A percentile compares a stretch with the other conserved stretches of the same genome.
Conservation (phyloP, 2,888 invertebrate genomes). For the Luperina testacea region DNA sequence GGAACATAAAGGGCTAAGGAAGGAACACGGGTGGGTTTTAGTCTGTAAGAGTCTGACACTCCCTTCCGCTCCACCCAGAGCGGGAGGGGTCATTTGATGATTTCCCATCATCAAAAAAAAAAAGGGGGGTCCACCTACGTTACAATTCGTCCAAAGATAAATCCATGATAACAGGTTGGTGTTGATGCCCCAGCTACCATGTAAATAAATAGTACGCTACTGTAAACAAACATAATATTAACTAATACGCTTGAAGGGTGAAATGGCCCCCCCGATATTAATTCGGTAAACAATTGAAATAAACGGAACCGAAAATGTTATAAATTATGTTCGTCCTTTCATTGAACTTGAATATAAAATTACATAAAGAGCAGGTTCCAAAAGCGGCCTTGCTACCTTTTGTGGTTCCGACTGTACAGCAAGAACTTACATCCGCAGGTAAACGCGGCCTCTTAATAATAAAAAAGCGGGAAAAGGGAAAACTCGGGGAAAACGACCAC, state of each 20-base stretch:
- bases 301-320: slow-evolving; percentile 14
- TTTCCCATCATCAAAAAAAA: too few relatives aligned
- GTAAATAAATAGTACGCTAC: background rate
- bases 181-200: background rate
- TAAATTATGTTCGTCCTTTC: slow-evolving; percentile 22
- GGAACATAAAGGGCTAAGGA: too few relatives aligned
- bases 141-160: too few relatives aligned
- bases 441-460: slow-evolving; percentile 83
- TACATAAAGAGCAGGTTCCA: slow-evolving; percentile 45
- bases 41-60: too few relatives aligned
- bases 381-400: slow-evolving; percentile 57
- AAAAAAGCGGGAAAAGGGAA: slow-evolving; percentile 83
- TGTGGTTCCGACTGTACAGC: slow-evolving; percentile 73
- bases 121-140: too few relatives aligned
- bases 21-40: too few relatives aligned
- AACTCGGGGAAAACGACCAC: slow-evolving; percentile 80
- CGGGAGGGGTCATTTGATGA: too few relatives aligned
- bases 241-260: background rate
- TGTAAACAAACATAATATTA: background rate
- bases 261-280: background rate
- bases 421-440: slow-evolving; percentile 82
- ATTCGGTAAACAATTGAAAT: slow-evolving; percentile 5
- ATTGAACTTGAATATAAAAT: slow-evolving; percentile 42
- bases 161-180: background rate
- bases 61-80: too few relatives aligned